Conservation (phyloP, 2,113 vertebrate genomes). For the Trachemys scripta region DNA sequence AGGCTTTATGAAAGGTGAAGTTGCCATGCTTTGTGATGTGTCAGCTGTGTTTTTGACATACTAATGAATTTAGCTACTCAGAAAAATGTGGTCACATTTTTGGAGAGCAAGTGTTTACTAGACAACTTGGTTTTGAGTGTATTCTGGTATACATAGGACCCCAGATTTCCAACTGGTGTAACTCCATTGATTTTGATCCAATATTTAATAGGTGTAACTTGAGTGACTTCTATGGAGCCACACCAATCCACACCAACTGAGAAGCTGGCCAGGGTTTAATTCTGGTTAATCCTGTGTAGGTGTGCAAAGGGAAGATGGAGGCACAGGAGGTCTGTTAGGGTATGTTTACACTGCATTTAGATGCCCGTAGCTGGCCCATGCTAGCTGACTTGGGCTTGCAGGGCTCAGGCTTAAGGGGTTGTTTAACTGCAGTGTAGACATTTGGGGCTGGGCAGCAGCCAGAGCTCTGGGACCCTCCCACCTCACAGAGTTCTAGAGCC, state of each 20-base stretch:
- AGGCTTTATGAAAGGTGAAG: neutral
- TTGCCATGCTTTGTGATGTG: neutral
- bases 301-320: neutral
- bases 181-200: neutral
- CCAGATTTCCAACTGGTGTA: neutral
- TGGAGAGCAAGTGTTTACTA: neutral
- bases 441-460: neutral
- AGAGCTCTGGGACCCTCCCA: too few species aligned
- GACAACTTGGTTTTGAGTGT: neutral
- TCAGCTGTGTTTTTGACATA: neutral
- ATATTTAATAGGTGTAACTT: neutral
- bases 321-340: neutral
- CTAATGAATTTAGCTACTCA: neutral
- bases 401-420: neutral
- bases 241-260: neutral
- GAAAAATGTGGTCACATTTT: neutral
- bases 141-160: neutral
- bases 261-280: neutral
- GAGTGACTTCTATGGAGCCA: neutral
- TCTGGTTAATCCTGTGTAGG: neutral
- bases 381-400: neutral
- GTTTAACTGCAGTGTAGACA: neutral
- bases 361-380: neutral
- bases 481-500: neutral
- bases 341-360: neutral